These are phyloP conservation scores for Lycodopsis pacificus DNA, from an alignment of 2,797 vertebrate genomes.

Conservation along the genomic window DNA sequence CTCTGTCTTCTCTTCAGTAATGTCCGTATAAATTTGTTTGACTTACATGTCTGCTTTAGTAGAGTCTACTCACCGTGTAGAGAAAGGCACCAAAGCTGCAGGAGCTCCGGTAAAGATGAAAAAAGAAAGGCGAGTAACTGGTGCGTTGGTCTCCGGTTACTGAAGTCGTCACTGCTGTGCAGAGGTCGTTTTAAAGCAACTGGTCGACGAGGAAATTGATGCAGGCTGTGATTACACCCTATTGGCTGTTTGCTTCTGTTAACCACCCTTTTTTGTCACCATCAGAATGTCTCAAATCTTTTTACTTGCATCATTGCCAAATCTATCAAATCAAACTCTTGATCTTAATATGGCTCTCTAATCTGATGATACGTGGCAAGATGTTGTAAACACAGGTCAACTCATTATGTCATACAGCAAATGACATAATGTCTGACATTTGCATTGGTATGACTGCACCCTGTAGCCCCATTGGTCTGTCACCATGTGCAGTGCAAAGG, in stretches of 20 bases:
- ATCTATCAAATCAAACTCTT: slow-evolving; percentile 7
- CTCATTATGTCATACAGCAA: slow-evolving; percentile 11
- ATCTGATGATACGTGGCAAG: slow-evolving; percentile 19
- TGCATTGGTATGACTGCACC: neutral
- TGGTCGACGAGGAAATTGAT: slow-evolving; percentile 85
- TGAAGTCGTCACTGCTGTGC: slow-evolving; percentile 15
- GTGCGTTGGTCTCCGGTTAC: slow-evolving; percentile 19
- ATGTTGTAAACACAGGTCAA: slow-evolving; percentile 15
- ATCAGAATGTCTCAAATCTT: neutral
- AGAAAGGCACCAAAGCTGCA: neutral
- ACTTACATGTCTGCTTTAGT: neutral
- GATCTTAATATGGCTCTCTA: neutral
- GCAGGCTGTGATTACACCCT: slow-evolving; percentile 71
- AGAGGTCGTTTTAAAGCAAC: slow-evolving; percentile 74
- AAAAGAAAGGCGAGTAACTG: neutral
- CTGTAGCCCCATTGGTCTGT: accelerated
- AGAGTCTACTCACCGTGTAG: neutral
- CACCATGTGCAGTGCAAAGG: neutral
- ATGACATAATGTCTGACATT: neutral
- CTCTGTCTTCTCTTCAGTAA: neutral
- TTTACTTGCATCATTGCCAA: neutral
- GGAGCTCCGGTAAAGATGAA: neutral
- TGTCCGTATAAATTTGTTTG: neutral
- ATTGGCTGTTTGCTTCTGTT: slow-evolving; percentile 90
- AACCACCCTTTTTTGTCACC: slow-evolving; percentile 21